Evolutionary conservation across 2,888 invertebrate genomes (phyloP), one percentile per base, ranked within the genome.

Genomic region (Sicus ferrugineus): DNA sequence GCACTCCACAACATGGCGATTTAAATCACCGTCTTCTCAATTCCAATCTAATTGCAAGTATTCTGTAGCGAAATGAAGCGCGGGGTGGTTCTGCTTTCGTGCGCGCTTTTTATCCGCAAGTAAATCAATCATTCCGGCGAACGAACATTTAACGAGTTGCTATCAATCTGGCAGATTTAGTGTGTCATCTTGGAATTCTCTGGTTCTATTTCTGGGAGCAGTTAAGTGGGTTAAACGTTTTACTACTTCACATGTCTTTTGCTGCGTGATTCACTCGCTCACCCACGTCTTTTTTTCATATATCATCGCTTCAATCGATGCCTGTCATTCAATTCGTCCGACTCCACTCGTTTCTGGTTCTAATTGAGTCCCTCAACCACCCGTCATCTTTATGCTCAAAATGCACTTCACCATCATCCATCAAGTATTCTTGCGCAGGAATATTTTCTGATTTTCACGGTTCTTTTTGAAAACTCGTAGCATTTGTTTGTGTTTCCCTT

Each of bases 361-460:
- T 28, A 30, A 56, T 28, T 16, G 56, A 56, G 30, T n/a, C 30
- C 30, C 56, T 30, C 50, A 21, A 19, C 14, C 59, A 52, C 59
- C 30, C 59, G 62, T 28, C 62, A 62, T 62, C 34, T 14, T 34
- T 14, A 34, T 34, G 9, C 34, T 34, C 34, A 2, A 9, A 14
- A 14, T 1, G 16, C 4, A n/a, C 42, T n/a, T 42, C 65, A 79
- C 80, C 78, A 79, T 79, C 80, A 79, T 79, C 78, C 78, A 79
- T 79, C 78, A 79, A 79, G 79, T 77, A 79, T 38, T 46, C 48
- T 62, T 42, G n/a, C n/a, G 14, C n/a, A n/a, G n/a, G 28, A n/a
- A 21, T 34, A 50, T 50, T 54, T 28, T 34, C 31, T 65, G n/a
- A 3, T 28, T 34, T 62, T 46, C 46, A 11, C 26, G 23, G 28